These are phyloP conservation scores for Anableps anableps DNA, from an alignment of 2,797 vertebrate genomes.

Conservation along the genomic window DNA sequence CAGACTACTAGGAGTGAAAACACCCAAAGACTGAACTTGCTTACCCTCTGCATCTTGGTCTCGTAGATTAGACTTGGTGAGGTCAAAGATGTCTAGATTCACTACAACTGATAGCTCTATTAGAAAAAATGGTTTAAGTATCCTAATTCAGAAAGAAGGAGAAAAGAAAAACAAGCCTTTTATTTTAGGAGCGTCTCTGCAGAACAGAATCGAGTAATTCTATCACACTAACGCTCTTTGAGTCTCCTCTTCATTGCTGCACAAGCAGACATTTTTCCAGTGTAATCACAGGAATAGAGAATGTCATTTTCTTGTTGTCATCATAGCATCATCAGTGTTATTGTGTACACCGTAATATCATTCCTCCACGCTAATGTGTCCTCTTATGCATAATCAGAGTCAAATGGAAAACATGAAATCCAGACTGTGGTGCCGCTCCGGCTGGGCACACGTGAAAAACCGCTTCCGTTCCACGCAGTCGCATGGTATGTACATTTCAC, in stretches of 20 bases:
- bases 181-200: constrained; percentile 40
- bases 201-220: constrained; percentile 49
- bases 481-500: constrained; percentile 65
- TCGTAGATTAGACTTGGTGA: constrained; percentile 59
- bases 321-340: constrained; percentile 55
- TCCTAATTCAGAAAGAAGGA: constrained; percentile 53
- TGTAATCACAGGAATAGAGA: constrained; percentile 63
- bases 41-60: constrained; percentile 59
- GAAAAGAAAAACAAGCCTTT: constrained; percentile 45
- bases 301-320: constrained; percentile 51
- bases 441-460: constrained; percentile 51
- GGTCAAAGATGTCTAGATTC: constrained; percentile 71
- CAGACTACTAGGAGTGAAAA: no score
- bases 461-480: constrained; percentile 51
- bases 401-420: constrained; percentile 54
- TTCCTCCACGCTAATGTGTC: constrained; percentile 60
- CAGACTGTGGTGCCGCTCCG: constrained; percentile 27
- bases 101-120: constrained; percentile 66
- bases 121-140: constrained; percentile 66
- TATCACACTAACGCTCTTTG: constrained; percentile 40
- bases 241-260: constrained; percentile 40
- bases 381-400: constrained; percentile 66
- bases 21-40: constrained; percentile 63
- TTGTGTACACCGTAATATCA: constrained; percentile 60
- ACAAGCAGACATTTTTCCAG: constrained; percentile 32